These are phyloP conservation scores for Syngnathoides biaculeatus DNA, from an alignment of 2,113 vertebrate species.

Conservation along the genomic window DNA sequence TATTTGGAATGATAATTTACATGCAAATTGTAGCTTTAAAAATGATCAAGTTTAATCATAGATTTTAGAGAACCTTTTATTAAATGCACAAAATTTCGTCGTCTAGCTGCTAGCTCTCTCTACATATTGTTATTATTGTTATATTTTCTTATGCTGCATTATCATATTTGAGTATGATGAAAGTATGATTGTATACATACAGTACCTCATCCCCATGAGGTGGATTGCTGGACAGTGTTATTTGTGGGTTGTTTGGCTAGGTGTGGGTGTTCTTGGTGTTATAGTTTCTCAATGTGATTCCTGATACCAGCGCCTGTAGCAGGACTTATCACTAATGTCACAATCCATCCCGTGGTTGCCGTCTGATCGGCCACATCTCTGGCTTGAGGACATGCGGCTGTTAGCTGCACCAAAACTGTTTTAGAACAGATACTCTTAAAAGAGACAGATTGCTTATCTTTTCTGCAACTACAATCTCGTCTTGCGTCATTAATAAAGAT, in stretches of 20 bases:
- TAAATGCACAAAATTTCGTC: background rate
- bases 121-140: background rate
- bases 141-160: background rate
- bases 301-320: constrained; percentile 14
- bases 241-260: background rate
- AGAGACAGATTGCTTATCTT: background rate
- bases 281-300: background rate
- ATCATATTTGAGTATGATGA: background rate
- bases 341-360: constrained; percentile 39
- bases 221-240: background rate
- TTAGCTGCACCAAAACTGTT: background rate
- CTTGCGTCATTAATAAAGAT: background rate
- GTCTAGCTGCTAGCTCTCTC: background rate
- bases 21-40: background rate
- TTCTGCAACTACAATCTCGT: background rate
- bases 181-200: background rate
- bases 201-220: background rate
- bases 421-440: background rate
- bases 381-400: constrained; percentile 27
- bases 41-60: background rate
- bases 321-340: constrained; percentile 33
- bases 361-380: constrained; percentile 26
- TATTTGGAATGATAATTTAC: background rate
- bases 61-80: background rate
- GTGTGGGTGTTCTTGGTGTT: background rate